These are phyloP conservation scores for Copidosoma aretas DNA, from an alignment of 2,888 invertebrate genomes.

Conservation along the genomic window DNA sequence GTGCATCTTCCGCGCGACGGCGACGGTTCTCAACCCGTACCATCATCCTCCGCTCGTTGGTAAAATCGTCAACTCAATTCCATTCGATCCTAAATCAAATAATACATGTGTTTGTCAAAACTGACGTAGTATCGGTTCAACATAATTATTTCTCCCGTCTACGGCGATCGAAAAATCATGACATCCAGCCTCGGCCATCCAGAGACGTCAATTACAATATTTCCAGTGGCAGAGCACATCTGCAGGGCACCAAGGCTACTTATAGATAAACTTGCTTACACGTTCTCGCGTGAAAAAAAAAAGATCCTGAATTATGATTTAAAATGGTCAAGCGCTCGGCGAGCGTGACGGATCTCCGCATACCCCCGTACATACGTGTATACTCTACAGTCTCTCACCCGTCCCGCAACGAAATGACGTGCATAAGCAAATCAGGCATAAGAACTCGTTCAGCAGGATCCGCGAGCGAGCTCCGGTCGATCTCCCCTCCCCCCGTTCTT, in stretches of 20 bases:
- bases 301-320: constrained; percentile 22
- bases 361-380: too few species aligned
- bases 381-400: background rate
- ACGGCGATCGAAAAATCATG: too few species aligned
- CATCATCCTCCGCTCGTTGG: too few species aligned
- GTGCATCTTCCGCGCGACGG: constrained; percentile 42
- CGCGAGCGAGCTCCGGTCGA: too few species aligned
- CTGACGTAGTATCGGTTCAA: too few species aligned
- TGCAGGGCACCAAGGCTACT: constrained; percentile 11
- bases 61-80: too few species aligned
- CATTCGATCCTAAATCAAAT: too few species aligned
- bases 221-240: background rate
- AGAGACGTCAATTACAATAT: background rate
- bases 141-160: too few species aligned
- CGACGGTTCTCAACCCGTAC: constrained; percentile 45
- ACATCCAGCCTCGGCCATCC: too few species aligned
- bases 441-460: constrained; percentile 31
- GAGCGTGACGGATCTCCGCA: constrained; percentile 14
- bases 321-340: background rate
- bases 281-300: constrained; percentile 2
- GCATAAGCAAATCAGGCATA: constrained; percentile 23
- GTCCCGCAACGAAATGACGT: constrained; percentile 15
- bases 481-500: background rate
- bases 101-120: too few species aligned
- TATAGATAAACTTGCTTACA: too few species aligned